Percentiles rank a stretch among this genome's conserved stretches.
Evolutionary conservation across 2,888 invertebrate species (phyloP).

Genomic region (Strigamia crassipes): DNA sequence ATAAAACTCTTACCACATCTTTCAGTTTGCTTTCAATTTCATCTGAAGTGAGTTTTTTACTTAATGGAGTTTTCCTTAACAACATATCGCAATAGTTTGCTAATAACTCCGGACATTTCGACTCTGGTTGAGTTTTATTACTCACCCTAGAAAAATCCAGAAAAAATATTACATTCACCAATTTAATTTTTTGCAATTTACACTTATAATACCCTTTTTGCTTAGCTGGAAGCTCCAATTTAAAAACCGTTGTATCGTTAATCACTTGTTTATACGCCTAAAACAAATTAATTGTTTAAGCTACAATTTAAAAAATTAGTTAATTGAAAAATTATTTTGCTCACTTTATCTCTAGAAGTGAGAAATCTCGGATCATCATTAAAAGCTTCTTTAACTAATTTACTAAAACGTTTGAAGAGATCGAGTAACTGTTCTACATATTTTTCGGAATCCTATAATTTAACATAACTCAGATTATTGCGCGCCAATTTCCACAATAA

Average conservation of each 20-base stretch:
- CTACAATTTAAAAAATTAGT: too few relatives aligned
- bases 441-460: slow-evolving; percentile 82
- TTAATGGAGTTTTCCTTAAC: slow-evolving; percentile 90
- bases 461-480: neutral
- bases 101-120: slow-evolving; percentile 96
- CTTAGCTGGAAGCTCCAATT: slow-evolving; percentile 65
- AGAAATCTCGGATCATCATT: slow-evolving; percentile 95
- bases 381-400: slow-evolving; percentile 90
- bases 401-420: slow-evolving; percentile 89
- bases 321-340: too few relatives aligned
- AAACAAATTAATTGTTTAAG: too few relatives aligned
- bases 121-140: slow-evolving; percentile 73
- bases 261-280: slow-evolving; percentile 89
- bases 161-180: too few relatives aligned
- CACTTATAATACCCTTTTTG: too few relatives aligned
- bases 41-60: slow-evolving; percentile 93
- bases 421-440: slow-evolving; percentile 94
- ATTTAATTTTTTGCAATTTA: too few relatives aligned
- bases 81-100: slow-evolving; percentile 99
- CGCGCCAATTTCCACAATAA: neutral
- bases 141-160: too few relatives aligned
- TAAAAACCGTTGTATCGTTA: slow-evolving; percentile 91
- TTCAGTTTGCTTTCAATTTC: slow-evolving; percentile 92
- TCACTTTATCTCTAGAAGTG: slow-evolving; percentile 90
- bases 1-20: slow-evolving; percentile 69